phyloP scores from a whole-genome alignment of 2,888 invertebrate species.

The Ceramica pisi region DNA sequence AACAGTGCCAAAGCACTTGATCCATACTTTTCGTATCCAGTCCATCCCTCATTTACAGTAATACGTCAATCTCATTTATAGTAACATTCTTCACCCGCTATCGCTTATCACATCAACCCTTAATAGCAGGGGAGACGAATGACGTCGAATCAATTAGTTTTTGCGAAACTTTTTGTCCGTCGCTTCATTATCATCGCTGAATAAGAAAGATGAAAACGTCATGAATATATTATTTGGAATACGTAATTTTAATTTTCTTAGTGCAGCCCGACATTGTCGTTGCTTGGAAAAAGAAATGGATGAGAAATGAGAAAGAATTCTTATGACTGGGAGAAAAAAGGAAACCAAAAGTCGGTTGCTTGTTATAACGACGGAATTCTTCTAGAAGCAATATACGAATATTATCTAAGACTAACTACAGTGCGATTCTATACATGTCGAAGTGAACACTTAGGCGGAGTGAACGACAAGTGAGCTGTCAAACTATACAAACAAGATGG shows the following conservation, averaged over 20 bases:
- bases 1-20: too few relatives aligned
- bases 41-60: too few relatives aligned
- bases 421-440: too few relatives aligned
- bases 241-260: conserved; percentile 42
- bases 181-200: conserved; percentile 71
- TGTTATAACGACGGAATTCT: not conserved
- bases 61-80: too few relatives aligned
- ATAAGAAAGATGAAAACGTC: conserved; percentile 67
- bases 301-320: not conserved
- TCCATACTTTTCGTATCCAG: too few relatives aligned
- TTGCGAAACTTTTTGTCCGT: conserved; percentile 72
- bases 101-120: conserved; percentile 44
- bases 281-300: not conserved
- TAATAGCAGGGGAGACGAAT: conserved; percentile 65
- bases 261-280: conserved; percentile 25
- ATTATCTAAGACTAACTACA: too few relatives aligned
- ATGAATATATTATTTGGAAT: conserved; percentile 72
- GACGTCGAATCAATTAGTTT: conserved; percentile 77
- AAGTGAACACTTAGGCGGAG: too few relatives aligned
- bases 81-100: conserved; percentile 13
- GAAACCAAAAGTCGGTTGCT: fast-evolving
- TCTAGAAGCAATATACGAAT: not conserved
- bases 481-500: too few relatives aligned
- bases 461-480: too few relatives aligned
- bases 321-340: not conserved